phyloP scores from a whole-genome alignment of 2,888 invertebrate species.

The Plagiodera versicolora region DNA sequence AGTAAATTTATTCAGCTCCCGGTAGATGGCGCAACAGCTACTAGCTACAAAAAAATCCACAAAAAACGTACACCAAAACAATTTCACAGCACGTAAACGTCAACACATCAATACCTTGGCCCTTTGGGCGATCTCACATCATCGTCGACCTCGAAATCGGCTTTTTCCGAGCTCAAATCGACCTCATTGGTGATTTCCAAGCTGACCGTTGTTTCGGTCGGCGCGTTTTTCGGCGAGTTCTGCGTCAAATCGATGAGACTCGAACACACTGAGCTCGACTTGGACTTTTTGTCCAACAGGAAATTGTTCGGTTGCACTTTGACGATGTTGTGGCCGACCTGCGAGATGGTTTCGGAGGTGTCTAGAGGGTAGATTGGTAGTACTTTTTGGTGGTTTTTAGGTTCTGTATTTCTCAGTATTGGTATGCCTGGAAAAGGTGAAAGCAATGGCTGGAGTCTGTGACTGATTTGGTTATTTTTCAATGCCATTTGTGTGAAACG shows the following conservation, averaged over 20 bases:
- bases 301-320: conserved; percentile 54
- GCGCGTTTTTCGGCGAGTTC: conserved; percentile 15
- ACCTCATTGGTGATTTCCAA: conserved; percentile 26
- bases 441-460: not conserved
- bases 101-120: conserved; percentile 62
- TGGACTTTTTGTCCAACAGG: conserved; percentile 38
- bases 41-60: too few relatives aligned
- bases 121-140: conserved; percentile 52
- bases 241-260: conserved; percentile 30
- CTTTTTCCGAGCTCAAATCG: conserved; percentile 32
- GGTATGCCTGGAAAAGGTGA: conserved; percentile 34
- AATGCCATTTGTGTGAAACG: too few relatives aligned
- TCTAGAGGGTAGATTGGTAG: conserved; percentile 23
- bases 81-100: too few relatives aligned
- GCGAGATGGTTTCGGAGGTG: conserved; percentile 16
- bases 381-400: conserved; percentile 27
- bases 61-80: too few relatives aligned
- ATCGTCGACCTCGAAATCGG: conserved; percentile 32
- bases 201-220: conserved; percentile 17
- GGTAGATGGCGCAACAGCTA: too few relatives aligned
- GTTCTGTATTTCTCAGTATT: conserved; percentile 40
- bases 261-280: conserved; percentile 27
- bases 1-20: too few relatives aligned
- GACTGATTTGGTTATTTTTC: too few relatives aligned
- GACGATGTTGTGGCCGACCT: conserved; percentile 40